Evolutionary conservation across 2,888 invertebrate species (phyloP).

Genomic region (Dasysyrphus albostriatus): DNA sequence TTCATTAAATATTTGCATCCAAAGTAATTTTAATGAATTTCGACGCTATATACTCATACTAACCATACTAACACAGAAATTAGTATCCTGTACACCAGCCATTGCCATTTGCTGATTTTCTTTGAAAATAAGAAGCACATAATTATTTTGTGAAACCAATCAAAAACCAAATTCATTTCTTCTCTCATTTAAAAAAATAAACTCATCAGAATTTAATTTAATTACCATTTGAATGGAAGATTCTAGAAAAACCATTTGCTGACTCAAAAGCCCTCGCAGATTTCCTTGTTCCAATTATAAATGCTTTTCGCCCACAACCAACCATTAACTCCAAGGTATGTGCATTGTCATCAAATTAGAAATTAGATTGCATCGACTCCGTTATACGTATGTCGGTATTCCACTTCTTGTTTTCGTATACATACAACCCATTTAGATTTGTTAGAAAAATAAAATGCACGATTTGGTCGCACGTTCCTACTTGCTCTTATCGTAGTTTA

Average conservation of each 20-base stretch:
- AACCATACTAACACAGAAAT: too few relatives aligned
- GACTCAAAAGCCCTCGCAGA: background rate
- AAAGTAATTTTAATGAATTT: too few relatives aligned
- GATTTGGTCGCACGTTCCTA: background rate
- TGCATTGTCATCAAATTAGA: constrained; percentile 18
- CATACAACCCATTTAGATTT: background rate
- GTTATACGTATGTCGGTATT: background rate
- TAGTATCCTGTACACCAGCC: too few relatives aligned
- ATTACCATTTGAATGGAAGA: background rate
- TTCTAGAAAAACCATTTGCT: background rate
- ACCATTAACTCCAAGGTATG: background rate
- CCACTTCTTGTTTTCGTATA: too few relatives aligned
- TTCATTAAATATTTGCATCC: too few relatives aligned
- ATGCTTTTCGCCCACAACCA: background rate
- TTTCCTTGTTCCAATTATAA: background rate
- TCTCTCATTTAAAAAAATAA: background rate
- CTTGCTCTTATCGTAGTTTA: too few relatives aligned
- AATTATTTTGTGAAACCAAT: too few relatives aligned
- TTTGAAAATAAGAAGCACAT: too few relatives aligned
- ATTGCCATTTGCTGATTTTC: too few relatives aligned
- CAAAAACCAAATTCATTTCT: too few relatives aligned
- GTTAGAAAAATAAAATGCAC: background rate
- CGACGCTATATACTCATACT: too few relatives aligned
- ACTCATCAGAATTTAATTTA: background rate
- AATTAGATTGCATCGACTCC: constrained; percentile 17